Conservation (phyloP, 2,113 vertebrate species). For the Plecturocebus donacophilus region DNA sequence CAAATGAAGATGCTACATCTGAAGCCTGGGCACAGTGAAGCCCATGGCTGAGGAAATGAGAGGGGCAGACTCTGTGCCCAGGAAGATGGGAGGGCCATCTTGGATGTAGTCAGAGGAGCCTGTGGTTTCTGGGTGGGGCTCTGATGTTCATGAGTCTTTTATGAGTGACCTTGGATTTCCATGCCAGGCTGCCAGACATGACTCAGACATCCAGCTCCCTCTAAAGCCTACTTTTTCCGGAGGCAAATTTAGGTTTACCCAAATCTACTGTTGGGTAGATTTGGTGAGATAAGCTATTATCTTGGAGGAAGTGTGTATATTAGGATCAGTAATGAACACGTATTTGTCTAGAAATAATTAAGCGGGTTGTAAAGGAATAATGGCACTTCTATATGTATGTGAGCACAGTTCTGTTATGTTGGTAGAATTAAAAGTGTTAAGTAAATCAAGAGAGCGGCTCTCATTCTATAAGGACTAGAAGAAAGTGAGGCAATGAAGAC, state of each 20-base stretch:
- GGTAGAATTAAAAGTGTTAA: background rate
- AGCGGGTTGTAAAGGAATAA: background rate
- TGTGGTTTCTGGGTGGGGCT: background rate
- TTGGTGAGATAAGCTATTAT: background rate
- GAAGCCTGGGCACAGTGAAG: background rate
- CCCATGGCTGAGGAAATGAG: rapidly evolving
- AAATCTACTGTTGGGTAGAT: background rate
- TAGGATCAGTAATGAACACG: background rate
- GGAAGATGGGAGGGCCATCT: background rate
- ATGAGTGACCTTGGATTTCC: background rate
- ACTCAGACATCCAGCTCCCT: background rate
- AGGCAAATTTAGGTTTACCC: too few species aligned
- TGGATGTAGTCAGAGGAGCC: background rate
- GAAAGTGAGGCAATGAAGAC: background rate
- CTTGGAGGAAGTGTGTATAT: background rate
- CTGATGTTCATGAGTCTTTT: background rate
- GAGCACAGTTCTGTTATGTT: background rate
- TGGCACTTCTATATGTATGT: background rate
- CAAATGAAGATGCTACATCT: background rate
- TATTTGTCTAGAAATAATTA: background rate
- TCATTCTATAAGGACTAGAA: background rate
- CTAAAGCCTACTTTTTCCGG: background rate
- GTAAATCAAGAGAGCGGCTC: background rate
- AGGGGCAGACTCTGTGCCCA: too few species aligned
- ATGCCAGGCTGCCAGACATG: too few species aligned